Conservation (phyloP, 2,113 vertebrate species). For the Passer montanus region DNA sequence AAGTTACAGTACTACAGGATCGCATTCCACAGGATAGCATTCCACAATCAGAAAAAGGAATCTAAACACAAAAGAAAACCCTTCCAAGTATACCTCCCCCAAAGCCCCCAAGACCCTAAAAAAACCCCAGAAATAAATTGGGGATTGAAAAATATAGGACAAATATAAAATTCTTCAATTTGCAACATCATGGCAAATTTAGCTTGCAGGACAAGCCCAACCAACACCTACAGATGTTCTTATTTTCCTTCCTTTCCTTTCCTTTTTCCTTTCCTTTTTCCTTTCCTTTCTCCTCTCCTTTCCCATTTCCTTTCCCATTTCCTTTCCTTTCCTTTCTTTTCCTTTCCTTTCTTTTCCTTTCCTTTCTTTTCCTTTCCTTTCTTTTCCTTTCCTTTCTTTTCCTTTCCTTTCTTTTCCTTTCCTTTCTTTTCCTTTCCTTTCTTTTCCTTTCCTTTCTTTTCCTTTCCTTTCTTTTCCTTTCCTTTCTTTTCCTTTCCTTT, state of each 20-base stretch:
- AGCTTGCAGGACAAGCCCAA: neutral
- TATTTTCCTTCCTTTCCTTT: neutral
- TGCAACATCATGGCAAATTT: neutral
- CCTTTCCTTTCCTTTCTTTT: too few relatives aligned
- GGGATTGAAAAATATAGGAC: neutral
- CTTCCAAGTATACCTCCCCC: fast-evolving
- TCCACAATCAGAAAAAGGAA: neutral
- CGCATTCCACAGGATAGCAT: neutral
- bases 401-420: too few relatives aligned
- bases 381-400: too few relatives aligned
- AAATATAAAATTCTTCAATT: neutral
- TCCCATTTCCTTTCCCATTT: too few relatives aligned
- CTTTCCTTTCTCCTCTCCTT: too few relatives aligned
- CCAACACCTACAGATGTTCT: neutral
- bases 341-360: too few relatives aligned
- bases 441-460: too few relatives aligned
- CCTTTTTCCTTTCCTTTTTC: neutral
- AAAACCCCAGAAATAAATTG: neutral
- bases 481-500: too few relatives aligned
- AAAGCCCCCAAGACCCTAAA: fast-evolving
- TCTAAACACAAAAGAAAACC: neutral
- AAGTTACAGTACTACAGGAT: neutral
- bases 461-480: too few relatives aligned
- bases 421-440: too few relatives aligned
- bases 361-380: too few relatives aligned